Evolutionary conservation across 2,888 invertebrate species (phyloP), one percentile per base, ranked within the genome.

Genomic region (Sycophila texana): DNA sequence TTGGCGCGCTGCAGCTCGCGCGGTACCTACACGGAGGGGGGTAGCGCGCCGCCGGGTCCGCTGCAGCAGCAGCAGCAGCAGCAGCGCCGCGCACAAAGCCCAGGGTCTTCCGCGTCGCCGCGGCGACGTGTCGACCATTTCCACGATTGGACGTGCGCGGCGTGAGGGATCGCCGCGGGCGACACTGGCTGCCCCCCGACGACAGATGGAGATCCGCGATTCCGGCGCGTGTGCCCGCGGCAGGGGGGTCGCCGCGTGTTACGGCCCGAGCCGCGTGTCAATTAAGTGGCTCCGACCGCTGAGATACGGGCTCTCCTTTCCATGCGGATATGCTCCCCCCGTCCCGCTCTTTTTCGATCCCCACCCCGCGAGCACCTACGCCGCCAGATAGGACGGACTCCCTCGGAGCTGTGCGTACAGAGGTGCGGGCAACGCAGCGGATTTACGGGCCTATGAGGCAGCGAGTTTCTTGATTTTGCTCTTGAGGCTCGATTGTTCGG

Each of bases 241-340:
- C 82, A 82, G 89, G 89, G 90, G 88, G 90, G 89, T 89, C 90
- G 89, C 88, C 85, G 87, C 88, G 88, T 89, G 89, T 90, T 89
- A 89, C 87, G 86, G 87, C 87, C 66, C 86, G 87, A 86, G 89
- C 88, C 88, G 89, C 88, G 90, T 89, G 90, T 90, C 90, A 90
- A 90, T 90, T 90, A 90, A 90, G 90, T 88, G 88, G 86, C 89
- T 88, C 86, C 85, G 86, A 86, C 85, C 85, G 86, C 60, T 89
- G 89, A 90, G 90, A 90, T 90, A 90, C 89, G 89, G 88, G 85
- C 86, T 86, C 68, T 67, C 84, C 87, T 88, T 88, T 87, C 87
- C 87, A 86, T 87, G 85, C 88, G 88, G 87, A 88, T 88, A 87
- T 86, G 85, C 86, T 20, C 14, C n/a, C 49, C 20, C 10, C 26